Base-by-base conservation (phyloP, 2,797 vertebrate species). In the Melanotaenia maccullochi region DNA sequence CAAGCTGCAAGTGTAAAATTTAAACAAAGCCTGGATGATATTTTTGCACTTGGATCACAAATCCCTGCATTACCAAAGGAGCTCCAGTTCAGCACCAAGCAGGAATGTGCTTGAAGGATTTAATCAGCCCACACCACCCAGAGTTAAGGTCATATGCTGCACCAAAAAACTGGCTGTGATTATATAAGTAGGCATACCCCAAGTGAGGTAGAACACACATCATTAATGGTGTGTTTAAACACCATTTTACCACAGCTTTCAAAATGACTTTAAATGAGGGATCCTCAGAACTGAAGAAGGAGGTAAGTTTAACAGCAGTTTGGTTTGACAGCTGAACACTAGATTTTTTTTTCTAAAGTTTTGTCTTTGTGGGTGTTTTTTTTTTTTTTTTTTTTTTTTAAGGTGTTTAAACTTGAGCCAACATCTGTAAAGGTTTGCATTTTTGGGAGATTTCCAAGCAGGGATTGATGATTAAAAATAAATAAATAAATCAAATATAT, bases 71-170 rank as follows among this genome's bases (percentile, higher is more conserved):
- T 35, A 16, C 56, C 33, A 36, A n/a, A 24, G 52, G 32, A 32
- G 56, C 14, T 54, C 62, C 40, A 76, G 12, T 20, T 65, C 30
- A 65, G 20, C 32, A 54, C 6, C 44, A 65, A 6, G 42, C 18
- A 79, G 65, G 78, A 87, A 83, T 88, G 85, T 82, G 75, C n/a
- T 42, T 56, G 9, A 60, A 76, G 59, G 67, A 42, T 62, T 78
- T 76, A 81, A 76, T 59, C 24, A 70, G 22, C 49, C 65, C 11
- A n/a, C 57, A 12, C 22, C 57, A 32, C 64, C 25, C 14, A 12
- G n/a, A 51, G 61, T 60, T 65, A 8, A 52, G 72, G 71, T 91
- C 85, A 89, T 78, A 78, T 67, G 83, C 78, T 84, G 75, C 83
- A 87, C 85, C 78, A 85, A 67, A 60, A 55, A 75, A 55, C 22